A percentile compares a stretch with the other conserved stretches of the same genome.
Evolutionary conservation across 2,113 vertebrate species (phyloP).

Genomic region (Semnornis frantzii): DNA sequence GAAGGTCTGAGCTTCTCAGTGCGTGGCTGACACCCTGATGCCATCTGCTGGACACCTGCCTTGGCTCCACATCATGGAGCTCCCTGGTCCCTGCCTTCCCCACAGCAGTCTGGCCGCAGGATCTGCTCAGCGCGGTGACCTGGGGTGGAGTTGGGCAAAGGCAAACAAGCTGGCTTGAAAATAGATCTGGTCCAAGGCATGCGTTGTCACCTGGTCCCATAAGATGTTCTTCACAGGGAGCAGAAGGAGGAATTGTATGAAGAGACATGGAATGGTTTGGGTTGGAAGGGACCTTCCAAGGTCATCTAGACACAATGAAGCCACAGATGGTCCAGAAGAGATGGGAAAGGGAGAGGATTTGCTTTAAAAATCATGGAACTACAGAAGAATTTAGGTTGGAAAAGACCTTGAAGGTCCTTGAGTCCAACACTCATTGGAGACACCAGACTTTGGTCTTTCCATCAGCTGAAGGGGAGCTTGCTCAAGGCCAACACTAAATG

Average conservation of each 20-base stretch:
- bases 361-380: too few species aligned
- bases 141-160: background rate
- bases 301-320: background rate
- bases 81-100: too few species aligned
- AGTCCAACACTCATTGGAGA: background rate
- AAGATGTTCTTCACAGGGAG: background rate
- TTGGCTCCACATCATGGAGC: too few species aligned
- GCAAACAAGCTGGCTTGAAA: background rate
- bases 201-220: background rate
- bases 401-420: too few species aligned
- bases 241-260: background rate
- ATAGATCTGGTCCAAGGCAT: background rate
- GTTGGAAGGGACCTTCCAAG: too few species aligned
- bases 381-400: too few species aligned
- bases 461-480: background rate
- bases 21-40: background rate
- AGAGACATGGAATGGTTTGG: too few species aligned
- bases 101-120: background rate
- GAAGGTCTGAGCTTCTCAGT: background rate
- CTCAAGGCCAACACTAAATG: background rate
- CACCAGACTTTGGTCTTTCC: background rate
- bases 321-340: background rate
- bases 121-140: background rate
- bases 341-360: background rate
- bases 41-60: conserved; percentile 38